phyloP scores from a whole-genome alignment of 2,113 vertebrate genomes.

The Galeopterus variegatus region DNA sequence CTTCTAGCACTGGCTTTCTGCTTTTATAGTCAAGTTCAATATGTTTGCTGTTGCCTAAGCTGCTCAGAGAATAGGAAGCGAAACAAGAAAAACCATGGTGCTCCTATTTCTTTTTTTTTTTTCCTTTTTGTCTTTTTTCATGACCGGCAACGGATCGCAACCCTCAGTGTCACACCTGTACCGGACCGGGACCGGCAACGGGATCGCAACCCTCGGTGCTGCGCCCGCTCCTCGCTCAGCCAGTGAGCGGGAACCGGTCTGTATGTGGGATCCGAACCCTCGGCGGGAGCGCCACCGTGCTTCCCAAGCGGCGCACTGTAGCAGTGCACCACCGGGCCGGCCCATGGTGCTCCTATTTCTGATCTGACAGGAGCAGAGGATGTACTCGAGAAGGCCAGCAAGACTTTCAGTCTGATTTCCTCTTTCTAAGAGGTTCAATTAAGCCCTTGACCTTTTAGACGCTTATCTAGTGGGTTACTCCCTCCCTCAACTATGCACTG shows the following conservation, averaged over 20 bases:
- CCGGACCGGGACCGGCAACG: no score
- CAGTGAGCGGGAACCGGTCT: no score
- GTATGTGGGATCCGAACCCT: no score
- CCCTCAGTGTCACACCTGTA: no score
- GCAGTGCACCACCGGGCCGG: no score
- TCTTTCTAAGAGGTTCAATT: neutral
- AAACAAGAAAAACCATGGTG: accelerated
- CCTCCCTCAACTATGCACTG: neutral
- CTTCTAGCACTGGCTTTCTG: neutral
- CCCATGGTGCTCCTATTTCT: accelerated
- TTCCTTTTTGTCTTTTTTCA: no score
- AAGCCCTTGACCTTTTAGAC: neutral
- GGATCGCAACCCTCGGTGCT: no score
- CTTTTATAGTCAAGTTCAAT: neutral
- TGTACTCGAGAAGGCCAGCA: neutral
- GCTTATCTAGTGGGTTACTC: neutral
- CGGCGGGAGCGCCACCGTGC: no score
- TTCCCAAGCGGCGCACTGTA: no score
- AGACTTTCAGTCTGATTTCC: neutral
- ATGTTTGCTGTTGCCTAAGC: neutral
- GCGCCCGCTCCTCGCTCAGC: no score
- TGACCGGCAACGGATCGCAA: no score
- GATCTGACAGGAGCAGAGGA: accelerated
- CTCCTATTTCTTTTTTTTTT: neutral
- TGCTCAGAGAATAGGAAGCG: neutral